Percentiles rank a stretch among this genome's conserved stretches.
phyloP scores from a whole-genome alignment of 2,113 vertebrate genomes.

The Oostethus manadensis region DNA sequence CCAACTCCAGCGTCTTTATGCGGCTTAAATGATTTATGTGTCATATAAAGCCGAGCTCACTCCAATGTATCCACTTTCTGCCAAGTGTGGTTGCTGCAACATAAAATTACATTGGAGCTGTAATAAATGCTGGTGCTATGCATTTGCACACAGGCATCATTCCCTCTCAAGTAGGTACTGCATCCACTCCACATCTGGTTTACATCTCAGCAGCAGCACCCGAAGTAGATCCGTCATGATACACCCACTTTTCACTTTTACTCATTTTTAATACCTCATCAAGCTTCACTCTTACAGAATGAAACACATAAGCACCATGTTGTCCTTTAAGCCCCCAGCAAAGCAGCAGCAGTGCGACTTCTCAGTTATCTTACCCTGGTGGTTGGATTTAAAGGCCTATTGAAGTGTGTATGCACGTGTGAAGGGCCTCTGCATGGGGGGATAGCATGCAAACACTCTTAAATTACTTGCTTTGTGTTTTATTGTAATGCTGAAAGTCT shows the following conservation, averaged over 20 bases:
- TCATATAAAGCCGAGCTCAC: constrained; percentile 57
- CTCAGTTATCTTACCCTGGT: constrained; percentile 22
- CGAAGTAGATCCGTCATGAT: constrained; percentile 41
- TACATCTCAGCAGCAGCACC: constrained; percentile 54
- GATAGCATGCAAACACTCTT: constrained; percentile 45
- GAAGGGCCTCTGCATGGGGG: constrained; percentile 27
- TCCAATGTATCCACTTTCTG: constrained; percentile 28
- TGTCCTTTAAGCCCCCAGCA: constrained; percentile 30
- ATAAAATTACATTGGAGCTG: constrained; percentile 58
- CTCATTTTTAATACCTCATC: constrained; percentile 44
- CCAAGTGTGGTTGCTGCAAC: constrained; percentile 53
- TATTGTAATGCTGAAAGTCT: constrained; percentile 49
- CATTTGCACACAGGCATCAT: constrained; percentile 29
- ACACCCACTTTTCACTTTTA: constrained; percentile 22
- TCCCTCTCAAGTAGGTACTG: constrained; percentile 50
- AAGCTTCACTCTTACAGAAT: constrained; percentile 12
- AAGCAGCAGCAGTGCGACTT: constrained; percentile 19
- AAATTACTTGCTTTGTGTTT: constrained; percentile 57
- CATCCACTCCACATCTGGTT: constrained; percentile 67
- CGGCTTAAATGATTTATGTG: constrained; percentile 48
- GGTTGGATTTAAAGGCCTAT: constrained; percentile 15
- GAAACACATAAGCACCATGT: constrained; percentile 51
- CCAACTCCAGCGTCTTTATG: constrained; percentile 24
- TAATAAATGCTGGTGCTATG: constrained; percentile 50
- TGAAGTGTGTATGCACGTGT: constrained; percentile 6